Conservation (phyloP, 2,113 vertebrate genomes). For the Mionectes macconnelli region DNA sequence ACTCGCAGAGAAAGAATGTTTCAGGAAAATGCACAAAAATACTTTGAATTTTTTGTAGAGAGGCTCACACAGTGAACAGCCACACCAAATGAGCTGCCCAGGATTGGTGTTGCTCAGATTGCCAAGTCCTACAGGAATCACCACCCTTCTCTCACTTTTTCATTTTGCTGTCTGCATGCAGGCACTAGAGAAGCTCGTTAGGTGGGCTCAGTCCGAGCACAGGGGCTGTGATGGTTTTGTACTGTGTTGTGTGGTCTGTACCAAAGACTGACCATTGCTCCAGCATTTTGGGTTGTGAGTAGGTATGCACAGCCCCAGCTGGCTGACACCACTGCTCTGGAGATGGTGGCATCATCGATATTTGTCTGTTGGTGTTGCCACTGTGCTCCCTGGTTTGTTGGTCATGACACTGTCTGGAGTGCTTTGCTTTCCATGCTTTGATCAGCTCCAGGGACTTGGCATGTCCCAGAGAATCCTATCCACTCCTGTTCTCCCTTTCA, state of each 20-base stretch:
- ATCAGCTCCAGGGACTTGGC: not conserved
- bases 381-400: not conserved
- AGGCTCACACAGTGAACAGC: not conserved
- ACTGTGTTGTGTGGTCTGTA: fast-evolving
- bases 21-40: not conserved
- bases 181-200: fast-evolving
- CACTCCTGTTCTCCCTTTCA: not conserved
- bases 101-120: not conserved
- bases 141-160: not conserved
- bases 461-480: not conserved
- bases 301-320: not conserved
- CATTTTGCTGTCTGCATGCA: not conserved
- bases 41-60: not conserved
- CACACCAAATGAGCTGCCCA: not conserved
- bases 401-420: not conserved
- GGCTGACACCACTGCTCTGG: not conserved
- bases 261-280: not conserved
- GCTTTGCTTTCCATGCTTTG: not conserved
- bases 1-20: not conserved
- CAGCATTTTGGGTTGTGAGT: fast-evolving
- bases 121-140: not conserved
- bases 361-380: fast-evolving
- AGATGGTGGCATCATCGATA: fast-evolving
- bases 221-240: fast-evolving
- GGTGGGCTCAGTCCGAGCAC: not conserved